These are phyloP conservation scores for Phortica variegata DNA, from an alignment of 1,140 invertebrate genomes.

Conservation along the genomic window DNA sequence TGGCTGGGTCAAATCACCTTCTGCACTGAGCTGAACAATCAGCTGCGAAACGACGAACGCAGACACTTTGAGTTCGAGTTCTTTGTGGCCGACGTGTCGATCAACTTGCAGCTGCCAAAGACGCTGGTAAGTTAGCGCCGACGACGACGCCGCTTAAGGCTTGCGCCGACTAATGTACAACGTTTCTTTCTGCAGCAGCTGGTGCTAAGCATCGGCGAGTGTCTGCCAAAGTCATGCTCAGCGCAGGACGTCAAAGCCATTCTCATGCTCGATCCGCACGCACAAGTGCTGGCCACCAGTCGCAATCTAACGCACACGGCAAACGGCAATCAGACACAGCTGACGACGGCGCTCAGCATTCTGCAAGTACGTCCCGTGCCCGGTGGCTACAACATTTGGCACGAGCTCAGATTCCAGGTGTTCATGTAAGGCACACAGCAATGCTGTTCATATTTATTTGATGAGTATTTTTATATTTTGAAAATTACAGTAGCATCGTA, in stretches of 20 bases:
- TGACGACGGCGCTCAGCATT: conserved; percentile 57
- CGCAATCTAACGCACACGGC: conserved; percentile 24
- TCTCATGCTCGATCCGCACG: conserved; percentile 60
- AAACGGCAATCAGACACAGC: conserved; percentile 25
- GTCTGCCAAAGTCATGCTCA: conserved; percentile 70
- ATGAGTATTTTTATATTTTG: background rate
- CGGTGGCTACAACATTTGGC: conserved; percentile 66
- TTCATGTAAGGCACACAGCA: conserved; percentile 63
- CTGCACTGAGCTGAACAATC: conserved; percentile 47
- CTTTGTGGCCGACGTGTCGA: conserved; percentile 36
- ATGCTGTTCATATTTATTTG: background rate
- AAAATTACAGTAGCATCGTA: conserved; percentile 43
- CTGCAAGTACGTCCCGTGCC: conserved; percentile 70
- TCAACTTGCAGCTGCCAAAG: conserved; percentile 31
- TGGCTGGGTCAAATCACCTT: conserved; percentile 70
- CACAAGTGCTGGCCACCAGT: conserved; percentile 50
- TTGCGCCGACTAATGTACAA: background rate
- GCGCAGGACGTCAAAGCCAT: conserved; percentile 63
- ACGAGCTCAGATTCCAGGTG: conserved; percentile 71
- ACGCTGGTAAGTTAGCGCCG: conserved; percentile 26
- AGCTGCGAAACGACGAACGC: conserved; percentile 26
- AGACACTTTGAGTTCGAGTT: conserved; percentile 50
- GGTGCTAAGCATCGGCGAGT: conserved; percentile 62
- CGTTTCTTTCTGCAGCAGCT: conserved; percentile 17
- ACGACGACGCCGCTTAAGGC: background rate